A percentile compares a stretch with the other conserved stretches of the same genome.
Conservation (phyloP, 2,888 invertebrate species). For the Lampropteryx suffumata region DNA sequence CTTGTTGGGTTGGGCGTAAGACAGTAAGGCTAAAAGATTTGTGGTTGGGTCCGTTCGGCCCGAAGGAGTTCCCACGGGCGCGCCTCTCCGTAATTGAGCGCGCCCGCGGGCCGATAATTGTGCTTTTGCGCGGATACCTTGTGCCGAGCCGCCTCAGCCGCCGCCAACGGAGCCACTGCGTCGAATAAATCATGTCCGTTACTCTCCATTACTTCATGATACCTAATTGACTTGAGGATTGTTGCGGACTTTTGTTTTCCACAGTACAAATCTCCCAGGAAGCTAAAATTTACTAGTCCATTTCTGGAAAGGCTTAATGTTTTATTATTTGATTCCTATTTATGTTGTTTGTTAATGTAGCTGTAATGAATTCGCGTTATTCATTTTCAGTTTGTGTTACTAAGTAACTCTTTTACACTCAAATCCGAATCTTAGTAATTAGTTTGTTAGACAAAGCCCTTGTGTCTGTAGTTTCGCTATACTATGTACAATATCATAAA, state of each 20-base stretch:
- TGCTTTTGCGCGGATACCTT: slow-evolving; percentile 67
- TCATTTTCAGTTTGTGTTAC: too few relatives aligned
- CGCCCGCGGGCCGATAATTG: slow-evolving; percentile 82
- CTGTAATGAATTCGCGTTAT: too few relatives aligned
- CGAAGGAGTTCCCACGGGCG: slow-evolving; percentile 76
- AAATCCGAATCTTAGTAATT: too few relatives aligned
- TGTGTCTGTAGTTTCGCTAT: too few relatives aligned
- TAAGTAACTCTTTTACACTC: too few relatives aligned
- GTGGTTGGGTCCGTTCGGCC: slow-evolving; percentile 63
- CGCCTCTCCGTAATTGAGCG: slow-evolving; percentile 81
- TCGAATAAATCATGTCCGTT: slow-evolving; percentile 79
- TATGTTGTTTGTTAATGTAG: too few relatives aligned
- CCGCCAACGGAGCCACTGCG: slow-evolving; percentile 41
- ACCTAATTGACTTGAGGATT: slow-evolving; percentile 77
- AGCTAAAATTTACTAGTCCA: slow-evolving; percentile 17
- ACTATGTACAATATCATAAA: too few relatives aligned
- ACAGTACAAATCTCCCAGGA: slow-evolving; percentile 30
- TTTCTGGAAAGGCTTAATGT: slow-evolving; percentile 9
- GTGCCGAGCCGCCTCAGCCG: slow-evolving; percentile 45
- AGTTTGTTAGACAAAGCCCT: too few relatives aligned
- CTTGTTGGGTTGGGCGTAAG: slow-evolving; percentile 63
- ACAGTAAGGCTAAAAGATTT: slow-evolving; percentile 71
- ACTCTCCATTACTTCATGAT: slow-evolving; percentile 81
- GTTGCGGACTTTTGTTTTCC: slow-evolving; percentile 40
- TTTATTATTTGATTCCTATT: background rate